A percentile compares a stretch with the other conserved stretches of the same genome.
Evolutionary conservation across 2,797 vertebrate species (phyloP).

Genomic region (Xyrichtys novacula): DNA sequence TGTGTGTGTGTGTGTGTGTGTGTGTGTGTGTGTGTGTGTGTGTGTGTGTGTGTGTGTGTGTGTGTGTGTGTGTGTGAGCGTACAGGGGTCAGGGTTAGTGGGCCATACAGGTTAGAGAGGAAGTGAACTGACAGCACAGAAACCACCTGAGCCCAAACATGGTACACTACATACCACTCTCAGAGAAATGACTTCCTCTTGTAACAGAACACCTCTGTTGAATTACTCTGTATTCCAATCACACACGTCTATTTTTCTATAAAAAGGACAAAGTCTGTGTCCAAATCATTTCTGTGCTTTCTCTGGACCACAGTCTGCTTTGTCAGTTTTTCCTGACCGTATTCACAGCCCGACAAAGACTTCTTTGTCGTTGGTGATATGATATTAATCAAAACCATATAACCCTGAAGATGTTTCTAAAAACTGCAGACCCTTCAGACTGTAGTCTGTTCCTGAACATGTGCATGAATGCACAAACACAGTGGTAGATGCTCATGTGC

Average conservation of each 20-base stretch:
- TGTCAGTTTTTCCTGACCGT: conserved; percentile 16
- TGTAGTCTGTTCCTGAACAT: conserved; percentile 42
- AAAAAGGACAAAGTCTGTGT: conserved; percentile 8
- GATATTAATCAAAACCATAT: conserved; percentile 47
- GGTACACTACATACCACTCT: not conserved
- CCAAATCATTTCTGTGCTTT: conserved; percentile 16
- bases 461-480: not conserved
- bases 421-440: conserved; percentile 1
- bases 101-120: not conserved
- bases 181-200: conserved; percentile 13
- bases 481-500: conserved; percentile 14
- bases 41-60: not conserved
- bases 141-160: conserved; percentile 39
- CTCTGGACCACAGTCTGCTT: conserved; percentile 9
- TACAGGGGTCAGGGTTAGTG: conserved; percentile 15
- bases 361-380: conserved; percentile 34
- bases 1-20: too few species aligned
- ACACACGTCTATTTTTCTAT: conserved; percentile 13
- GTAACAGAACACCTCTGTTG: not conserved
- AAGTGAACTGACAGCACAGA: conserved; percentile 4
- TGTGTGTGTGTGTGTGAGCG: not conserved
- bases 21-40: conserved; percentile 5
- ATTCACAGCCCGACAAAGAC: conserved; percentile 40
- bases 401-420: conserved; percentile 31
- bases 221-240: conserved; percentile 4